Evolutionary conservation across 1,140 invertebrate species (phyloP).

Genomic region (Stegodyphus dumicola): DNA sequence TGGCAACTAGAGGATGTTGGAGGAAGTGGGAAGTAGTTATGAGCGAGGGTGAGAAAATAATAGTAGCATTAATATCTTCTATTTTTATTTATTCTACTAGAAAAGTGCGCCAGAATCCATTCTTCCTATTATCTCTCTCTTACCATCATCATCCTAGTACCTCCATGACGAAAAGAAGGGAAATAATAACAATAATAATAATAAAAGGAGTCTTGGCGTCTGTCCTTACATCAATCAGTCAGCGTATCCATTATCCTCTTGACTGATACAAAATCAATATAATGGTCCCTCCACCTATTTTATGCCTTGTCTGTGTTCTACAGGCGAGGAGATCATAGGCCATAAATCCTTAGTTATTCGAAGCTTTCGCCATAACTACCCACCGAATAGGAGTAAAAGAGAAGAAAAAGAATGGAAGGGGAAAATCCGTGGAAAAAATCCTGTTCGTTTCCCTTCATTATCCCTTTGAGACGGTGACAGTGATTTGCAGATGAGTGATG

Average conservation of each 20-base stretch:
- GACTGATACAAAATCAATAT: conserved; percentile 47
- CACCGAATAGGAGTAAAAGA: neutral
- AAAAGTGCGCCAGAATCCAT: conserved; percentile 9
- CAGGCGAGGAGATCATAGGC: conserved; percentile 7
- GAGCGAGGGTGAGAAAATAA: neutral
- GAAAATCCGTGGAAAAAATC: neutral
- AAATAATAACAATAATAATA: neutral
- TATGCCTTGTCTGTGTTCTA: neutral
- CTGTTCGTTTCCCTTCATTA: neutral
- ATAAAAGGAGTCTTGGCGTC: neutral
- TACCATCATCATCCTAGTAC: conserved; percentile 8
- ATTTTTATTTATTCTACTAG: conserved; percentile 15
- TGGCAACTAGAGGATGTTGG: neutral
- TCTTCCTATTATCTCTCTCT: conserved; percentile 39
- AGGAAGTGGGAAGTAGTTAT: too few relatives aligned
- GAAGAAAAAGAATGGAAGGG: neutral
- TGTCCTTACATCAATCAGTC: conserved; percentile 26
- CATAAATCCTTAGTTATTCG: conserved; percentile 51
- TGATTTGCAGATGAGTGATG: neutral
- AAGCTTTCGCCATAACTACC: conserved; percentile 51
- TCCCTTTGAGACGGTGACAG: conserved; percentile 1
- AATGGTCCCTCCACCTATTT: conserved; percentile 34
- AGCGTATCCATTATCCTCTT: conserved; percentile 34
- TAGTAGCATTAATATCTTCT: neutral
- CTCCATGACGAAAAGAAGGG: too few relatives aligned